A percentile compares a stretch with the other conserved stretches of the same genome.
These are phyloP conservation scores for Pterobdella sp. DNA, from an alignment of 2,888 invertebrate species.

Conservation along the genomic window DNA sequence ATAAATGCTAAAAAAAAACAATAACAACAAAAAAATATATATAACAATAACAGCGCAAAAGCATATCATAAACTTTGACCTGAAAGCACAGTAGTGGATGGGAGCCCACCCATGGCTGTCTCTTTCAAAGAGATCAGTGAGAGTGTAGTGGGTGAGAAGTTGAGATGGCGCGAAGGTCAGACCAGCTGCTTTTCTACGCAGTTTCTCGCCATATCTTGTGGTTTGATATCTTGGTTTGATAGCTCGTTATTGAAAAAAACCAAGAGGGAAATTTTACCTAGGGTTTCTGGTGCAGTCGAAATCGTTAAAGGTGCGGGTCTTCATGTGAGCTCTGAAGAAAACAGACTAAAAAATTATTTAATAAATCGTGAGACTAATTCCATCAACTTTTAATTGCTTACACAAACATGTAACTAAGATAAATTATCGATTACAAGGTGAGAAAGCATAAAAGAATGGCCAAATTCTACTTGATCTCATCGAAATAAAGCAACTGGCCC, in stretches of 20 bases:
- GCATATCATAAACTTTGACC: no score
- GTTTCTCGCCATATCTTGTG: slow-evolving; percentile 12
- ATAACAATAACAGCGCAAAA: no score
- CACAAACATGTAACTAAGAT: background rate
- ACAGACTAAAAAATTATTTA: background rate
- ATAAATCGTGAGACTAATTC: no score
- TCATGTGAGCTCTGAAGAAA: background rate
- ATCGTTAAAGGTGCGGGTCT: slow-evolving; percentile 14
- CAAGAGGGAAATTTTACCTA: background rate
- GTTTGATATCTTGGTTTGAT: background rate
- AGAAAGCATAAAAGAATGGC: no score
- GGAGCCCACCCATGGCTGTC: slow-evolving; percentile 24
- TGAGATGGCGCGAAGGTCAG: slow-evolving; percentile 17
- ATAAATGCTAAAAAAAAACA: no score
- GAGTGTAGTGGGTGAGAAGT: slow-evolving; percentile 22
- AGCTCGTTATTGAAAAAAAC: background rate
- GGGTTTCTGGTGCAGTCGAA: background rate
- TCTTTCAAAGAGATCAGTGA: slow-evolving; percentile 18
- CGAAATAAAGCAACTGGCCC: slow-evolving; percentile 17
- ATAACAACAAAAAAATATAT: no score
- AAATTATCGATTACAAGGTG: background rate
- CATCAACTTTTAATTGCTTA: background rate
- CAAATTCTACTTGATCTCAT: slow-evolving; percentile 20
- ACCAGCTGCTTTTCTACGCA: slow-evolving; percentile 8
- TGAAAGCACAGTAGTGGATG: slow-evolving; percentile 26